A percentile compares a stretch with the other conserved stretches of the same genome.
These are phyloP conservation scores for Heliconius hermathena DNA, from an alignment of 1,140 invertebrate species.

Conservation along the genomic window DNA sequence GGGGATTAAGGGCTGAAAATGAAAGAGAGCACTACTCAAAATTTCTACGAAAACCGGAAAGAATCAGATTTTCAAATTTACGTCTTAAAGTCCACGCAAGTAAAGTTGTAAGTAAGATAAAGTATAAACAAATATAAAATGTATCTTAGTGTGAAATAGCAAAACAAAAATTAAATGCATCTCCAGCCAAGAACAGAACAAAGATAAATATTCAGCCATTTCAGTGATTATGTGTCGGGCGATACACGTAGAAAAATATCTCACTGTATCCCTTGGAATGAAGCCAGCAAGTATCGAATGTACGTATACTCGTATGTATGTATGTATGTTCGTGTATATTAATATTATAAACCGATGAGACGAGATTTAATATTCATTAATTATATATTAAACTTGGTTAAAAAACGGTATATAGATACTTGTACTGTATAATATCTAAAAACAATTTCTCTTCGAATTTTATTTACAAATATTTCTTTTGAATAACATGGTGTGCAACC, in stretches of 20 bases:
- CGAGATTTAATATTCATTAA: too few relatives aligned
- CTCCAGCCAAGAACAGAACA: conserved; percentile 28
- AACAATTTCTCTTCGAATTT: too few relatives aligned
- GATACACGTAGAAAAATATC: conserved; percentile 31
- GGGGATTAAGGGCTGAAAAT: too few relatives aligned
- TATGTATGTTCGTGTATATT: neutral
- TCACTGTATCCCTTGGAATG: conserved; percentile 21
- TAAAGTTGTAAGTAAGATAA: neutral
- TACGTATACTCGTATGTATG: neutral
- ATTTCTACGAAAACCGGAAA: too few relatives aligned
- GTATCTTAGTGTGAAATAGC: conserved; percentile 11
- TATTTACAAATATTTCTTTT: too few relatives aligned
- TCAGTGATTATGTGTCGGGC: conserved; percentile 28
- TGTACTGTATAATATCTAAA: too few relatives aligned
- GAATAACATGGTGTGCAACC: too few relatives aligned
- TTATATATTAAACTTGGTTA: too few relatives aligned
- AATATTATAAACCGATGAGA: neutral
- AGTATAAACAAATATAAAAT: neutral
- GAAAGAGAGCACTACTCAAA: too few relatives aligned
- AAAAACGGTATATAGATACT: too few relatives aligned
- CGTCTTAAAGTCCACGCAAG: too few relatives aligned
- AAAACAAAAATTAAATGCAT: conserved; percentile 28
- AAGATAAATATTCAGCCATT: conserved; percentile 26
- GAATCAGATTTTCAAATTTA: too few relatives aligned
- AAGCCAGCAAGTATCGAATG: conserved; percentile 8